Conservation (phyloP, 2,797 vertebrate species). For the Chrysocyon brachyurus region DNA sequence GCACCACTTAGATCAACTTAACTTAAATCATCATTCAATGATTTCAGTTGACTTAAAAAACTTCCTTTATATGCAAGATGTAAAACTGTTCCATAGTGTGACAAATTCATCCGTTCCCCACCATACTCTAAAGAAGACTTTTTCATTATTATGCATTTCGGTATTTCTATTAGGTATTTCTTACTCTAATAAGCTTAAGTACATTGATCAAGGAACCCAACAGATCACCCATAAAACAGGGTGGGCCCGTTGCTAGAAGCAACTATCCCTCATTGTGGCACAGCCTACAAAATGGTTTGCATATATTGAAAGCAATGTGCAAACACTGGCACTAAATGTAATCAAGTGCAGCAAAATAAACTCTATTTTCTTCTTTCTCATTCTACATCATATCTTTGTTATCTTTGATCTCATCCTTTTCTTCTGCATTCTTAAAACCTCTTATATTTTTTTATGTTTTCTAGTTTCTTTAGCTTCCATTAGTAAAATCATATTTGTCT, state of each 20-base stretch:
- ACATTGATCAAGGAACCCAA: background rate
- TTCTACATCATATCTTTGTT: background rate
- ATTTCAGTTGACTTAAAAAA: background rate
- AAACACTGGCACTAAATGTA: background rate
- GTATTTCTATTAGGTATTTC: background rate
- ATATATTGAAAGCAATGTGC: background rate
- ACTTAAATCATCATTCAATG: background rate
- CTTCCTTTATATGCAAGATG: background rate
- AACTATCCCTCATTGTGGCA: background rate
- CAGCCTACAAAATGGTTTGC: background rate
- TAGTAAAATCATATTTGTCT: background rate
- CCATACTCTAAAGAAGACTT: background rate
- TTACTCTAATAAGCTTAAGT: background rate
- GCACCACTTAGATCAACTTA: background rate
- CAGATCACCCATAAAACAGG: background rate
- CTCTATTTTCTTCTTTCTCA: background rate
- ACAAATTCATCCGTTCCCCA: background rate
- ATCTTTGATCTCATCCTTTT: background rate
- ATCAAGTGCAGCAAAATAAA: background rate
- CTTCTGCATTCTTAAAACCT: background rate
- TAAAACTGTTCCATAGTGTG: background rate
- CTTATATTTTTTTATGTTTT: background rate
- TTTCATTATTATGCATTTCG: background rate
- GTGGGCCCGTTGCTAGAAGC: background rate
- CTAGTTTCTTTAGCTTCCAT: background rate